These are phyloP conservation scores for Galemys pyrenaicus DNA, from an alignment of 2,113 vertebrate genomes.

Conservation along the genomic window DNA sequence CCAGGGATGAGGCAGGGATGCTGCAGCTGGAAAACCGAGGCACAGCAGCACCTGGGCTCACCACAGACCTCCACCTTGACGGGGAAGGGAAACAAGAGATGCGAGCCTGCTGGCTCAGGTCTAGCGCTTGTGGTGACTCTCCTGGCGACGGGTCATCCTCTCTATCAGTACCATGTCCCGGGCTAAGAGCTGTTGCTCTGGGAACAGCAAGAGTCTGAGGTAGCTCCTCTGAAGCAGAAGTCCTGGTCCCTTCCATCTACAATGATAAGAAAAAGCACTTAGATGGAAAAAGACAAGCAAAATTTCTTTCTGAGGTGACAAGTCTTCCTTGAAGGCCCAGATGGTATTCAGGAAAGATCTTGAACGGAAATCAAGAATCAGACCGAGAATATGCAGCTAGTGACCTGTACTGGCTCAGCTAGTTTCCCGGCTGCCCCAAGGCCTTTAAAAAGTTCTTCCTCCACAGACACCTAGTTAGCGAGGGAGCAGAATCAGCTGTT, in stretches of 20 bases:
- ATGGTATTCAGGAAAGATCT: background rate
- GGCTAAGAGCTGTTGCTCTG: slow-evolving; percentile 3
- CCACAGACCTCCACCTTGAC: slow-evolving; percentile 37
- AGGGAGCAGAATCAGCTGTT: background rate
- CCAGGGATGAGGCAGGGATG: slow-evolving; percentile 66
- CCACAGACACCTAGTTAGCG: background rate
- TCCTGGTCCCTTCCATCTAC: slow-evolving; percentile 53
- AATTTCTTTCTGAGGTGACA: background rate
- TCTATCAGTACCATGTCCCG: slow-evolving; percentile 48
- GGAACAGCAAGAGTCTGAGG: background rate
- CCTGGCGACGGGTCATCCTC: background rate
- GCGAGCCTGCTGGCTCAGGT: background rate
- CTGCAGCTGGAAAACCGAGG: slow-evolving; percentile 52
- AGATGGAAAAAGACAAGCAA: background rate
- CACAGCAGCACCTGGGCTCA: background rate
- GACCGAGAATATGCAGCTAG: background rate
- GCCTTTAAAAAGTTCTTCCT: background rate
- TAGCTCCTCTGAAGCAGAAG: slow-evolving; percentile 29
- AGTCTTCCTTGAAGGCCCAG: background rate
- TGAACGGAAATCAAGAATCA: background rate
- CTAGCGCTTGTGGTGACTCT: background rate
- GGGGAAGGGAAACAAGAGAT: background rate
- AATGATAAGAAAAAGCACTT: background rate
- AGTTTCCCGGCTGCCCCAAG: no score
- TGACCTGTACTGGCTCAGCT: background rate